phyloP scores from a whole-genome alignment of 1,140 invertebrate genomes.

The Drosophila bifasciata region DNA sequence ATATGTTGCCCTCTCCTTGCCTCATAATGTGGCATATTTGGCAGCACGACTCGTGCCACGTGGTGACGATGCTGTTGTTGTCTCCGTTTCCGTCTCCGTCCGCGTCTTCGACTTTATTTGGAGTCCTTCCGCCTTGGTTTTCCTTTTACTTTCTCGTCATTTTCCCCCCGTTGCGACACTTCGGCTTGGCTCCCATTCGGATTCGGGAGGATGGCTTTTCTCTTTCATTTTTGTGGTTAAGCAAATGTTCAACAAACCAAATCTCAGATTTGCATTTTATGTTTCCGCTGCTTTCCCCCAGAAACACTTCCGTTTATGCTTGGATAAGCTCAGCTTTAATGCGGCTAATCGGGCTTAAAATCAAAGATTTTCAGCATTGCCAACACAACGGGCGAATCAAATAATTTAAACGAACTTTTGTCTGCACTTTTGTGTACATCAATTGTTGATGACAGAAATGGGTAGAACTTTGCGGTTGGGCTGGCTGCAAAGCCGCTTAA shows the following conservation, averaged over 20 bases:
- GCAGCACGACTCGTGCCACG: slow-evolving; percentile 52
- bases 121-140: slow-evolving; percentile 45
- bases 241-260: slow-evolving; percentile 82
- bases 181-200: slow-evolving; percentile 1
- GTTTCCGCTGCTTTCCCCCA: slow-evolving; percentile 35
- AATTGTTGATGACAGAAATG: slow-evolving; percentile 16
- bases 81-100: too few species aligned
- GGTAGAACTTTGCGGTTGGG: slow-evolving; percentile 43
- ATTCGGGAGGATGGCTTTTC: slow-evolving; percentile 25
- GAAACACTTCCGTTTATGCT: slow-evolving; percentile 42
- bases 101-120: slow-evolving; percentile 51
- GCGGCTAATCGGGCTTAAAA: slow-evolving; percentile 75
- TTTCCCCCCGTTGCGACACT: slow-evolving; percentile 35
- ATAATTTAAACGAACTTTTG: slow-evolving; percentile 46
- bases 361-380: slow-evolving; percentile 39
- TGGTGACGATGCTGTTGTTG: slow-evolving; percentile 5
- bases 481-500: slow-evolving; percentile 55
- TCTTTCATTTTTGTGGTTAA: slow-evolving; percentile 76
- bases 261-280: slow-evolving; percentile 81
- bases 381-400: slow-evolving; percentile 24
- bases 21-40: slow-evolving; percentile 76
- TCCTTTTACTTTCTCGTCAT: slow-evolving; percentile 22
- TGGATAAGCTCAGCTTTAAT: slow-evolving; percentile 71
- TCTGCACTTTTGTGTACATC: slow-evolving; percentile 18
- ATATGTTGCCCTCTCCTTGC: slow-evolving; percentile 71